Evolutionary conservation across 2,888 invertebrate species (phyloP).

Genomic region (Minunthozetes semirufus): DNA sequence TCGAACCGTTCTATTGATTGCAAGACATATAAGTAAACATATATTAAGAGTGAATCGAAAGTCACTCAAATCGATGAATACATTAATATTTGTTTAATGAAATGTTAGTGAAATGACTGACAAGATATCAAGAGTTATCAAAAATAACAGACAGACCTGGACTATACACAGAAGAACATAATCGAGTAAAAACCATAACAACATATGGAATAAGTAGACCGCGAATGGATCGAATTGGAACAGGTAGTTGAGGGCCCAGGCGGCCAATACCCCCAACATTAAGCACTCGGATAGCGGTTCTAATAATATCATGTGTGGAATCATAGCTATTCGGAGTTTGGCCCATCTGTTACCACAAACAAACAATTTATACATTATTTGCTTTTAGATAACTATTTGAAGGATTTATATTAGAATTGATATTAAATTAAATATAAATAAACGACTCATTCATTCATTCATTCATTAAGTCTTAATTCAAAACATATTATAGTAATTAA

Average conservation of each 20-base stretch:
- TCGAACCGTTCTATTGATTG: slow-evolving; percentile 66
- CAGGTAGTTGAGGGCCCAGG: slow-evolving; percentile 73
- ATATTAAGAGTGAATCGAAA: not conserved
- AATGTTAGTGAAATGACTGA: slow-evolving; percentile 57
- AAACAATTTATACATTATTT: not conserved
- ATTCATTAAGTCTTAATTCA: too few relatives aligned
- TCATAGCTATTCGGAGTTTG: slow-evolving; percentile 88
- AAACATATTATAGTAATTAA: too few relatives aligned
- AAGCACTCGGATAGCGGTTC: slow-evolving; percentile 95
- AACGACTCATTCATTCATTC: not conserved
- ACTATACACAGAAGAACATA: slow-evolving; percentile 83
- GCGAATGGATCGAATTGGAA: slow-evolving; percentile 82
- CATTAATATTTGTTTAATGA: not conserved
- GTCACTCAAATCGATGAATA: not conserved
- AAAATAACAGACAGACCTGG: slow-evolving; percentile 55
- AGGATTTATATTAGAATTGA: not conserved
- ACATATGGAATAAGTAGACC: slow-evolving; percentile 83
- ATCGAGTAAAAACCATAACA: slow-evolving; percentile 92
- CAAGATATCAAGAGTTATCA: slow-evolving; percentile 54
- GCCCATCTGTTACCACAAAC: slow-evolving; percentile 65
- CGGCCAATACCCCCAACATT: slow-evolving; percentile 80
- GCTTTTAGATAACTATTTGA: not conserved
- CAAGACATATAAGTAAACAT: slow-evolving; percentile 32
- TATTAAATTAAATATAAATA: not conserved
- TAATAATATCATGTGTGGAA: slow-evolving; percentile 78